phyloP scores from a whole-genome alignment of 2,888 invertebrate genomes.

The Amphipyra berbera region DNA sequence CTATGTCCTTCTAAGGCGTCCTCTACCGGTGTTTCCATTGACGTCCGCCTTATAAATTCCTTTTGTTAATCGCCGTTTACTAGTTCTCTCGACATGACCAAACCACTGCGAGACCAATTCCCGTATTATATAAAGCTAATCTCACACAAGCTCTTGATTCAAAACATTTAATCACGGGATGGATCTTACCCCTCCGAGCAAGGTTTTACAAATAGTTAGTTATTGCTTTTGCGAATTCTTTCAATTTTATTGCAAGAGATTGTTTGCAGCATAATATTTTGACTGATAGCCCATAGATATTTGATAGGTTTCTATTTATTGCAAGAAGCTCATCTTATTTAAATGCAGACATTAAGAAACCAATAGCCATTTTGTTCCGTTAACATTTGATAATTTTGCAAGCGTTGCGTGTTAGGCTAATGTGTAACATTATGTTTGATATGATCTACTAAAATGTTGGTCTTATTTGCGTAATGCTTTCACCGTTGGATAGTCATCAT shows the following conservation, averaged over 20 bases:
- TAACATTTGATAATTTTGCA: constrained; percentile 48
- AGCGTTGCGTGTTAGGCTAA: constrained; percentile 40
- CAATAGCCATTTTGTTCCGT: constrained; percentile 19
- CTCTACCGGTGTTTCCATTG: too few relatives aligned
- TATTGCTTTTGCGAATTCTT: neutral
- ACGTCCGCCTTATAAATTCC: too few relatives aligned
- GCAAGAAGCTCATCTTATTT: constrained; percentile 21
- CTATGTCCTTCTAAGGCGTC: too few relatives aligned
- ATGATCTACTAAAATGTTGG: constrained; percentile 25
- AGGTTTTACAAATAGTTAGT: neutral
- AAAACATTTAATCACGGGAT: too few relatives aligned
- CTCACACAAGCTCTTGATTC: too few relatives aligned
- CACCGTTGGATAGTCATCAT: constrained; percentile 15
- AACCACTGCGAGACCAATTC: too few relatives aligned
- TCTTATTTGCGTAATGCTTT: constrained; percentile 38
- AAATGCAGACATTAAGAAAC: constrained; percentile 24
- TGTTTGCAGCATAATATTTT: neutral
- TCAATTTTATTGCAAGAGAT: constrained; percentile 1
- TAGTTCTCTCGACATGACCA: too few relatives aligned
- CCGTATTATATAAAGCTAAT: too few relatives aligned
- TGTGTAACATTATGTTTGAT: constrained; percentile 18
- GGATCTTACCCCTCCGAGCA: too few relatives aligned
- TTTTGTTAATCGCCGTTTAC: too few relatives aligned
- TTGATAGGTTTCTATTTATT: constrained; percentile 1
- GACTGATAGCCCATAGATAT: neutral